A percentile compares a stretch with the other conserved stretches of the same genome.
Evolutionary conservation across 1,140 invertebrate species (phyloP).

Genomic region (Drosophila watanabei): DNA sequence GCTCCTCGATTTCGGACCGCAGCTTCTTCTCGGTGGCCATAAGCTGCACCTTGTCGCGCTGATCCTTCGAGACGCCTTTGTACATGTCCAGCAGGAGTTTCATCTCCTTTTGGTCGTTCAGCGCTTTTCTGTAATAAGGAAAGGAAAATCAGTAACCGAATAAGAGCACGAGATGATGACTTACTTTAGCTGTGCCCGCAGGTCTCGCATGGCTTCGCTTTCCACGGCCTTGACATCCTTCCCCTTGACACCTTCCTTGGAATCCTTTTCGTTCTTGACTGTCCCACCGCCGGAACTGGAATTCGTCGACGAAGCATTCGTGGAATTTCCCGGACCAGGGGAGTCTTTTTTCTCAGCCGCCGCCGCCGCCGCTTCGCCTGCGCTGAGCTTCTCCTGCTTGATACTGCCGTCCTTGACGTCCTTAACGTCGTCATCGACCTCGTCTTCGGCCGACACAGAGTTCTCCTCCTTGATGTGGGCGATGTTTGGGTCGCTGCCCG

Average conservation of each 20-base stretch:
- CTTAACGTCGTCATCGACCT: conserved; percentile 78
- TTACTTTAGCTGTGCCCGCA: conserved; percentile 97
- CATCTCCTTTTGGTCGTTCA: conserved; percentile 96
- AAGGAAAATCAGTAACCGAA: background rate
- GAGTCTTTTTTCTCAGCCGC: conserved; percentile 83
- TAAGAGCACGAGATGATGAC: conserved; percentile 48
- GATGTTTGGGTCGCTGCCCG: conserved; percentile 49
- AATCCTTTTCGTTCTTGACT: conserved; percentile 87
- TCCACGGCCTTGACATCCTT: conserved; percentile 89
- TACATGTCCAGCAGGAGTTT: conserved; percentile 98
- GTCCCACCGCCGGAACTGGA: conserved; percentile 24
- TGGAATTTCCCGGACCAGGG: conserved; percentile 53
- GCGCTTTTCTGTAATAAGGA: conserved; percentile 94
- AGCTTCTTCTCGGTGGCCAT: conserved; percentile 98
- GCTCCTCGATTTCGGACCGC: conserved; percentile 95
- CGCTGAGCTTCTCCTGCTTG: conserved; percentile 85
- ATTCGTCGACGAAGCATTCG: conserved; percentile 30
- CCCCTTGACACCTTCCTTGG: conserved; percentile 86
- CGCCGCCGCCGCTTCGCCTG: conserved; percentile 24
- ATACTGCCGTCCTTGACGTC: conserved; percentile 88
- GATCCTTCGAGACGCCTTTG: conserved; percentile 98
- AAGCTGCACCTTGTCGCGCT: conserved; percentile 97
- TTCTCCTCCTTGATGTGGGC: conserved; percentile 86
- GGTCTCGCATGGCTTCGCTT: conserved; percentile 91
- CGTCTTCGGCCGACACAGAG: conserved; percentile 60